Percentiles rank a stretch among this genome's conserved stretches.
These are phyloP conservation scores for Etheostoma nigrum DNA, from an alignment of 2,797 vertebrate genomes.

Conservation along the genomic window DNA sequence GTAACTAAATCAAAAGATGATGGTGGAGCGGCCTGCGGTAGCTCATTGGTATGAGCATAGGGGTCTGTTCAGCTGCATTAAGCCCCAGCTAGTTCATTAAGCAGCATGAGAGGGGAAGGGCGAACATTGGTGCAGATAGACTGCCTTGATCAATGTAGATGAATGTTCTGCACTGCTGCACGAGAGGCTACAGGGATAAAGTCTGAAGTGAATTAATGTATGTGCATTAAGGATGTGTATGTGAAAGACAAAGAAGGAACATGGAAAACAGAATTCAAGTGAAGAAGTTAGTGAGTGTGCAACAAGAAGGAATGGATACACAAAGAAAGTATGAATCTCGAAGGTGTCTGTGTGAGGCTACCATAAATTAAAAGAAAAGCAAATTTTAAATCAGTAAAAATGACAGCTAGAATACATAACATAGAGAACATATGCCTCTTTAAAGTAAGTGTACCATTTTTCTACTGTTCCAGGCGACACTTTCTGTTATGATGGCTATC, in stretches of 20 bases:
- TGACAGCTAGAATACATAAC: conserved; percentile 11
- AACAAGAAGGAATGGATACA: not conserved
- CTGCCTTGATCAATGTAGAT: conserved; percentile 75
- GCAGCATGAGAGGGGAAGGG: conserved; percentile 72
- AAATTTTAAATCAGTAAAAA: conserved; percentile 20
- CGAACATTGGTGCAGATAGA: conserved; percentile 68
- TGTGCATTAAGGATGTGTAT: conserved; percentile 40
- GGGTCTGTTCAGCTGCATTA: conserved; percentile 78
- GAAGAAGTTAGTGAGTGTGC: not conserved
- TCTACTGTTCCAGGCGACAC: not conserved
- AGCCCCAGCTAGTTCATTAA: conserved; percentile 80
- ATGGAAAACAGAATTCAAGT: conserved; percentile 7
- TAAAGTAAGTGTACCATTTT: conserved; percentile 10
- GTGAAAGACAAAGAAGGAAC: not conserved
- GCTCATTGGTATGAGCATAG: conserved; percentile 73
- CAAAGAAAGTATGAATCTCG: conserved; percentile 9
- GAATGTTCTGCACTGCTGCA: conserved; percentile 73
- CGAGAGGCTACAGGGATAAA: conserved; percentile 46
- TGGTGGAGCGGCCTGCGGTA: conserved; percentile 36
- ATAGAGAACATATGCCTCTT: not conserved
- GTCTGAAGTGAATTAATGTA: conserved; percentile 52
- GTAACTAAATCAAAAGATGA: conserved; percentile 67
- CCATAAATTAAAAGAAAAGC: conserved; percentile 2
- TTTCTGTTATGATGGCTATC: conserved; percentile 41
- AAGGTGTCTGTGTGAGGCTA: not conserved